Evolutionary conservation across 2,888 invertebrate genomes (phyloP).

Genomic region (Mythimna loreyi): DNA sequence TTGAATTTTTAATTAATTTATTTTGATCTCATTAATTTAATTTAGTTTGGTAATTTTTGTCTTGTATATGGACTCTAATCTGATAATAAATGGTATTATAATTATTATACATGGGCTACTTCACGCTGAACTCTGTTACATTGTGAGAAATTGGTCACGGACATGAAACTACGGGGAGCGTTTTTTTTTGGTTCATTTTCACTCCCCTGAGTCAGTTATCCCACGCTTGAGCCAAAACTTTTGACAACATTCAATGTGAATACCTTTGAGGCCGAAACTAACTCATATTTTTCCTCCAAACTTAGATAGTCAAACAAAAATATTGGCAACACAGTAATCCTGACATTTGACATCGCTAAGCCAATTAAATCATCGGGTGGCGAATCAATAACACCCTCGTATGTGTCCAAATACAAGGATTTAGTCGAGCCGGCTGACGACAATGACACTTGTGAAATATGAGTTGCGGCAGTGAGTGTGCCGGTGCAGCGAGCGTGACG

Average conservation of each 20-base stretch:
- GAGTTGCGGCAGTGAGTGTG: slow-evolving; percentile 18
- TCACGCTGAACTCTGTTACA: no score
- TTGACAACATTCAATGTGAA: neutral
- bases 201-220: no score
- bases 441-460: slow-evolving; percentile 45
- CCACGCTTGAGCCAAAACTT: neutral
- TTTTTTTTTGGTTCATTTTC: neutral
- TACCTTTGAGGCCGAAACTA: neutral
- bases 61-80: no score
- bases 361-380: slow-evolving; percentile 46
- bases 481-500: slow-evolving; percentile 14
- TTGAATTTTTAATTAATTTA: no score
- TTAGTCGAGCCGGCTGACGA: slow-evolving; percentile 23
- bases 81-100: no score
- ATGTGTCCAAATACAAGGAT: slow-evolving; percentile 36
- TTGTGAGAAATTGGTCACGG: no score
- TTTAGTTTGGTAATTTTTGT: no score
- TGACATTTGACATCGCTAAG: slow-evolving; percentile 32
- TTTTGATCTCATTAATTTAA: no score
- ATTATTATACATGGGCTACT: no score
- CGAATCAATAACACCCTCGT: slow-evolving; percentile 41
- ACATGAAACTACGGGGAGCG: no score
- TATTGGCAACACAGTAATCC: slow-evolving; percentile 20
- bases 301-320: slow-evolving; percentile 9
- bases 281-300: neutral